Evolutionary conservation across 2,888 invertebrate genomes (phyloP), one percentile per base, ranked within the genome.

Genomic region (Choreutis nemorana): DNA sequence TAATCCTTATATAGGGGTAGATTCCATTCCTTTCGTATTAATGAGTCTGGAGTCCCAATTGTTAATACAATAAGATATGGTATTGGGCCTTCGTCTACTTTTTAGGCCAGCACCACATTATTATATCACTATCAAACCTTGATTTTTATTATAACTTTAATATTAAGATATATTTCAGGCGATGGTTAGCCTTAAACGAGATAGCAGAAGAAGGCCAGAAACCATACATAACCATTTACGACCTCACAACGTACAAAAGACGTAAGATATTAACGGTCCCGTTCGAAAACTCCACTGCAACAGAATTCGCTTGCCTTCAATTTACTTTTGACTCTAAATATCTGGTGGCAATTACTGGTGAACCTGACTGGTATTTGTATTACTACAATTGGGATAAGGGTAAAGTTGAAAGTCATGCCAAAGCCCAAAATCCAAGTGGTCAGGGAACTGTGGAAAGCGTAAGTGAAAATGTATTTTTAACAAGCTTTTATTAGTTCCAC

Each of bases 241-340:
- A 91, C 46, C 55, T 90, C 7, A 67, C 73, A 5, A 85, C 86
- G 0, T 81, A 87, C 39, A 89, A 87, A 50, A 83, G 87, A 39
- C 84, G 84, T 31, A 88, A 87, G 41, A 75, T 82, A 13, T 62
- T 89, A 27, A 83, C 84, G 1, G 77, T 88, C 8, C 88, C 89
- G 0, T 81, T 84, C 28, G 72, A 73, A 32, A 83, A 84, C 26
- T 71, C 81, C 1, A 67, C 78, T 3, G 82, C 87, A 0, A 81
- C 68, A 31, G 87, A 86, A 48, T 89, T 89, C 51, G 85, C 86
- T 7, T 85, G 87, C 32, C 68, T 92, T 1, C 83, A 86, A 14
- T 94, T 97, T 49, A 89, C 91, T 0, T 85, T 80, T 35, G 95
- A 96, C 57, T 91, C 89, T 2, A 90, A 90, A 55, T 87, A 87